A percentile compares a stretch with the other conserved stretches of the same genome.
Evolutionary conservation across 1,140 invertebrate species (phyloP).

Genomic region (Aphis gossypii): DNA sequence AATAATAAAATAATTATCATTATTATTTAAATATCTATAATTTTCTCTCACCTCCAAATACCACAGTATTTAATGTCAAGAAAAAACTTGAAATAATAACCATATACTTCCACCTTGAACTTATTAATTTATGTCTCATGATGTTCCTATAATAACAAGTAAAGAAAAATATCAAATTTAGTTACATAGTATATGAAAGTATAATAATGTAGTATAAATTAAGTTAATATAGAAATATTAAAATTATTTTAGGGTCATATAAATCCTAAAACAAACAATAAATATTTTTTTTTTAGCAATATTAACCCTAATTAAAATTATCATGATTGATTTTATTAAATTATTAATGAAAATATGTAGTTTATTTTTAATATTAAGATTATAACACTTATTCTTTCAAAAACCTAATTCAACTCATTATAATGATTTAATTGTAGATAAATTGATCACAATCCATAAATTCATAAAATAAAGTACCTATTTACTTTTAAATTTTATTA

Average conservation of each 20-base stretch:
- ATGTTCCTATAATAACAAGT: neutral
- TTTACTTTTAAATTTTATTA: neutral
- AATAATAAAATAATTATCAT: neutral
- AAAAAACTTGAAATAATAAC: constrained; percentile 22
- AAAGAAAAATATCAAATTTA: neutral
- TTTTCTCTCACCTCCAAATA: constrained; percentile 17
- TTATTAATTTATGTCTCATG: constrained; percentile 30
- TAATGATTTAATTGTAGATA: neutral
- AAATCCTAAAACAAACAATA: neutral
- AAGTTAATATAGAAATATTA: neutral
- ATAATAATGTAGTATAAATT: neutral
- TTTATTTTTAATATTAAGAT: neutral
- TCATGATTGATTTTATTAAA: neutral
- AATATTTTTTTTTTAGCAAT: neutral
- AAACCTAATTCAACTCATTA: neutral
- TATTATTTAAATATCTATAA: neutral
- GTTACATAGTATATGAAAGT: neutral
- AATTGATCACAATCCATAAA: neutral
- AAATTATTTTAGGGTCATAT: neutral
- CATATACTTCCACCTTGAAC: constrained; percentile 10
- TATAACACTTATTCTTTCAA: neutral
- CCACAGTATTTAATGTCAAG: neutral
- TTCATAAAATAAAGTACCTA: neutral
- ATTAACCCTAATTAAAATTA: neutral
- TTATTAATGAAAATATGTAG: neutral